Base-by-base conservation (phyloP, 2,113 vertebrate species). In the Hirundichthys speculiger region DNA sequence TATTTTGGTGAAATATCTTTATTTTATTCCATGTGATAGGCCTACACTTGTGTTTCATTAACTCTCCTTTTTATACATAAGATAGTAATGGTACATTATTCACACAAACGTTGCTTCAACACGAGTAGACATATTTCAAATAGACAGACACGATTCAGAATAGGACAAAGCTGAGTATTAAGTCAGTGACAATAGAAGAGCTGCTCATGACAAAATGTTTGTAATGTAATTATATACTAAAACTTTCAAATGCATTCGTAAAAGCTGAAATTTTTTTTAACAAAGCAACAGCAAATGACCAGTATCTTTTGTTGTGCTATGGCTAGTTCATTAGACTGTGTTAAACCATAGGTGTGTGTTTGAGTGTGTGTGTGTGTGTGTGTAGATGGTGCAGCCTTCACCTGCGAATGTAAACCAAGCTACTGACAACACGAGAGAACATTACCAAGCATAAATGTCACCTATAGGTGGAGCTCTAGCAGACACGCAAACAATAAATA, bases 31-130 rank as follows among this genome's bases (percentile, higher is more conserved):
- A 91, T 90, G 93, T 93, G 92, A 93, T 93, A 88, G 77, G 76
- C 82, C 89, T 81, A 94, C 93, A 95, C 82, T 92, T 94, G 92
- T 92, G 93, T 92, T 86, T 90, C 79, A 79, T 87, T 86, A 83
- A 87, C 87, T 88, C 83, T 92, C 77, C 81, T 85, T 89, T 91
- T 92, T 93, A 90, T 93, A 95, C 94, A 94, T 91, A 94, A 94
- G 93, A 92, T 93, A 94, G 79, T 93, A 93, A 92, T 91, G 93
- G 85, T 92, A 93, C 89, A 90, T 92, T 93, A 94, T 92, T 94
- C 93, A 95, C 94, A 94, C 93, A 90, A 93, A 94, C 89, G 88
- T 86, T 74, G 92, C 94, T 34, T 94, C 94, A 96, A 95, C 93
- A 95, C 94, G 92, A 94, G 88, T 91, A 93, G 93, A 94, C 94